Base-by-base conservation (phyloP, 2,797 vertebrate genomes). In the Enteromius radiatus region DNA sequence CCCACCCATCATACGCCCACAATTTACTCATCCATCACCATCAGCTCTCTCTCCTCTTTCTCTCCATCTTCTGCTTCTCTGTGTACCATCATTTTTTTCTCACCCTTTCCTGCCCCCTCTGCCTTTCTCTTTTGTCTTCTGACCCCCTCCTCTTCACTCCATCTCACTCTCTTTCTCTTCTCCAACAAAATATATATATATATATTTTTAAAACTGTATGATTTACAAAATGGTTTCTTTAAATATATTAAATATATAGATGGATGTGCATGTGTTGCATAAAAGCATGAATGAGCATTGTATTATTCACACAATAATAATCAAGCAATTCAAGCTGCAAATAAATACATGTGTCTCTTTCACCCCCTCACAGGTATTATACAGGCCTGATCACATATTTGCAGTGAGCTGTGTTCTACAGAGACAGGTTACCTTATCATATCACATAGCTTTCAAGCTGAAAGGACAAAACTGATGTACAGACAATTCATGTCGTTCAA, bases 1-100 rank as follows among this genome's bases (percentile, higher is more conserved):
- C 26, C 61, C 67, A 43, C 54, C 90, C 86, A 87, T 91, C 91
- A 89, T 69, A 43, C 83, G 3, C 85, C 87, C 84, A 87, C 91
- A 92, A 91, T 93, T 92, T 90, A 89, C 91, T 91, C 92, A 94
- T 94, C 93, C 91, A 93, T 95, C 93, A 93, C 91, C 88, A 92
- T 93, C 89, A 26, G 83, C 89, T 86, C 90, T 78, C 70, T 68
- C 86, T 90, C 90, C 85, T 83, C 84, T 89, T 88, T 90, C 90
- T 82, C 89, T 92, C 90, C 81, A 80, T 93, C 91, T 92, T 91
- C 92, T 91, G 90, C 83, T 90, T 91, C 91, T 89, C 92, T 90
- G 84, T 69, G 87, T 91, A 92, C 87, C 86, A 88, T 86, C 88
- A 91, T 91, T 92, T 89, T 38, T 43, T 43, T 91, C 89, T 90